Percentiles rank a stretch among this genome's conserved stretches.
Evolutionary conservation across 2,113 vertebrate genomes (phyloP).

Genomic region (Marcusenius ussheri): DNA sequence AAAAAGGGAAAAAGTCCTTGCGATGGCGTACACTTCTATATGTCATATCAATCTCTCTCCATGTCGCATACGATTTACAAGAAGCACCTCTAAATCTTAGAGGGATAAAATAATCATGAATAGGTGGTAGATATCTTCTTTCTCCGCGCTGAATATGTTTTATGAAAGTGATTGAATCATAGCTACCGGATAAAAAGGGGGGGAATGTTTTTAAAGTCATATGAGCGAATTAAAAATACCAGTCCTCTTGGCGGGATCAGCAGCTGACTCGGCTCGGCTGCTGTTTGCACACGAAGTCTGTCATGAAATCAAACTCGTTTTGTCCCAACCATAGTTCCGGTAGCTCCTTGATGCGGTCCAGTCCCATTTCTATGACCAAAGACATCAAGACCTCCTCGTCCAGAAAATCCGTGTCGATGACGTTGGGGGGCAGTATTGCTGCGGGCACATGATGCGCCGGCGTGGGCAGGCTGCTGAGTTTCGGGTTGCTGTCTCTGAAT

Average conservation of each 20-base stretch:
- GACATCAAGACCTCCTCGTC: slow-evolving; percentile 87
- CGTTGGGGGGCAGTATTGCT: slow-evolving; percentile 81
- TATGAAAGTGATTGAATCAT: not conserved
- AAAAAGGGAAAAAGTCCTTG: not conserved
- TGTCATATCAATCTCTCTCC: slow-evolving; percentile 9
- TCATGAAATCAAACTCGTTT: slow-evolving; percentile 86
- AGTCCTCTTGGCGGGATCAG: slow-evolving; percentile 40
- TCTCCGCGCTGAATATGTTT: not conserved
- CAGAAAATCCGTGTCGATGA: slow-evolving; percentile 86
- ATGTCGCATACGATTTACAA: not conserved
- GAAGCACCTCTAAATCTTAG: slow-evolving; percentile 24
- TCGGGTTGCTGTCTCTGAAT: slow-evolving; percentile 76
- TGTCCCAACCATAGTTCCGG: slow-evolving; percentile 85
- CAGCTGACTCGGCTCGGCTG: slow-evolving; percentile 83
- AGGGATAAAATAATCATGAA: slow-evolving; percentile 14
- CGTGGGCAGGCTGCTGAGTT: slow-evolving; percentile 63
- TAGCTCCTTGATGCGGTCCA: slow-evolving; percentile 86
- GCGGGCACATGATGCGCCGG: slow-evolving; percentile 64
- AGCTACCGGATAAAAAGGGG: not conserved
- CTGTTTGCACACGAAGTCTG: slow-evolving; percentile 86
- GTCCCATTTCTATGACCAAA: slow-evolving; percentile 80
- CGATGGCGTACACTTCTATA: not conserved
- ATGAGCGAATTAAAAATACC: slow-evolving; percentile 17
- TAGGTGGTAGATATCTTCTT: not conserved
- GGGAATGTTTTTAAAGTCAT: slow-evolving; percentile 31